Evolutionary conservation across 2,797 vertebrate genomes (phyloP), one percentile per base, ranked within the genome.

Genomic region (Neosilurus mollespiculum): DNA sequence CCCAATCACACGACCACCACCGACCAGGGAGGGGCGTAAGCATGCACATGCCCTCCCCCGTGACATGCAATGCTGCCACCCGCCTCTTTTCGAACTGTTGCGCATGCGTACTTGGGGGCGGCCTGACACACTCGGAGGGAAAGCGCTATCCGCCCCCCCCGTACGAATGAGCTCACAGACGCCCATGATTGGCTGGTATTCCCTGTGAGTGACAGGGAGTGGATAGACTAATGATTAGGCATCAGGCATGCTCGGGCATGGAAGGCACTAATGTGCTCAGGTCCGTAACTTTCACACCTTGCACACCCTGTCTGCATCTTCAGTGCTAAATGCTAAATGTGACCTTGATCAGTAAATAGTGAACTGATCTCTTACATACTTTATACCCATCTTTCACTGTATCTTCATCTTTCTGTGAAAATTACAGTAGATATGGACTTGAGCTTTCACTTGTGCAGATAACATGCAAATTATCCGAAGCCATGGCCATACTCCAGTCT

Each of bases 381-480:
- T 49, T 81, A 64, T 30, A 14, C 1, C 18, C 5, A 37, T 58
- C 72, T 11, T 24, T 37, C 9, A 24, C 22, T 37, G 49, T 72
- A 58, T 64, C 58, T 84, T 62, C 26, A 18, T 78, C 71, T 78
- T 73, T 77, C 53, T 84, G 22, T 75, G 24, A 75, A 24, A 62
- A 78, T 82, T 66, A 51, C 59, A 77, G 84, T 82, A 80, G 65
- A 81, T 81, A 75, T 81, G 81, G 73, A 86, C 83, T 80, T 87
- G 82, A 87, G 84, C 87, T 85, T 78, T 78, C 76, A 85, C 69
- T 83, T 87, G 86, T 85, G 84, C 72, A 83, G 87, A 86, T 87
- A 69, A 80, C 84, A 87, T 87, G 87, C 84, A 88, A 89, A 89
- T 88, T 81, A 87, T 79, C 79, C 18, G 18, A 87, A 49, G 64